Conservation (phyloP, 2,797 vertebrate genomes). For the Spinus pinus region DNA sequence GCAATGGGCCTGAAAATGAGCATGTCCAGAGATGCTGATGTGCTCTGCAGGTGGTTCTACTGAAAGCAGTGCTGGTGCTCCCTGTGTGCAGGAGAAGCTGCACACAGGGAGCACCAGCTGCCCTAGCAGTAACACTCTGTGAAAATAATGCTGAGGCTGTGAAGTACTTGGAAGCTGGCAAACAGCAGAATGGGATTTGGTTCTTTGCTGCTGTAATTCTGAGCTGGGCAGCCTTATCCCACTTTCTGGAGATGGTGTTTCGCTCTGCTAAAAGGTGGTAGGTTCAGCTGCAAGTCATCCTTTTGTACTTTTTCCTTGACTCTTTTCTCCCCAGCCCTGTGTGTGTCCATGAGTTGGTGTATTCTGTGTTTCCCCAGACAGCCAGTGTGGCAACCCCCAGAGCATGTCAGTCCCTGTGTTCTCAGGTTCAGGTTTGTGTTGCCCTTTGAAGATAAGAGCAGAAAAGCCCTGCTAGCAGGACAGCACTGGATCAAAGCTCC, state of each 20-base stretch:
- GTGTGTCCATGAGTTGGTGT: background rate
- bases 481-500: background rate
- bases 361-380: background rate
- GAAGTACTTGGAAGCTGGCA: background rate
- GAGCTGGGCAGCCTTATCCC: background rate
- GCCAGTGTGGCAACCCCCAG: background rate
- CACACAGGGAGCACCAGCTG: background rate
- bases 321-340: background rate
- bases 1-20: fast-evolving
- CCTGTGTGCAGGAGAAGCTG: background rate
- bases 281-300: background rate
- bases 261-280: background rate
- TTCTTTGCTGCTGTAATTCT: background rate
- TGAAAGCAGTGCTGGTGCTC: background rate
- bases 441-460: background rate
- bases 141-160: background rate
- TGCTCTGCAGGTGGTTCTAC: background rate
- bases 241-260: background rate
- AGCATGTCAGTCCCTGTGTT: background rate
- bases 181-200: background rate
- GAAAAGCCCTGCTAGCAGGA: background rate
- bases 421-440: background rate
- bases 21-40: background rate
- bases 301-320: background rate
- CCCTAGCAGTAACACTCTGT: background rate